A percentile compares a stretch with the other conserved stretches of the same genome.
Conservation (phyloP, 2,113 vertebrate genomes). For the Hemiprocne comata region DNA sequence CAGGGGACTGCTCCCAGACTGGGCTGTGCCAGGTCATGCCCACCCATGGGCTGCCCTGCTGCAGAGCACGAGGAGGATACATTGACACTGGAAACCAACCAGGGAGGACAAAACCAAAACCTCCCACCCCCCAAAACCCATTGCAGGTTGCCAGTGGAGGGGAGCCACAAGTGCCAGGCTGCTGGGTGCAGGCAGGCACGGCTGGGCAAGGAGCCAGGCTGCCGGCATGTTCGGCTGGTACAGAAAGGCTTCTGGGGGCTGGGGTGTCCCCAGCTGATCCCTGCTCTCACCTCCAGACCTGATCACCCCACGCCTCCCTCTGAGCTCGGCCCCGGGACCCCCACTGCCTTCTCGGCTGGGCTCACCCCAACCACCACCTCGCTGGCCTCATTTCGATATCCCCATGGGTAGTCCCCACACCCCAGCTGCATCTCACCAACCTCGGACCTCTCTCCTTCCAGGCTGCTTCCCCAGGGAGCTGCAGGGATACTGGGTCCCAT, state of each 20-base stretch:
- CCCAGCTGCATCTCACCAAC: background rate
- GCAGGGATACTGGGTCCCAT: fast-evolving
- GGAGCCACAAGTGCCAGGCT: fast-evolving
- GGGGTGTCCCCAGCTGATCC: background rate
- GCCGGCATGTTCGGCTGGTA: fast-evolving
- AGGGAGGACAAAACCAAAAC: background rate
- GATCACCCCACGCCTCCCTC: background rate
- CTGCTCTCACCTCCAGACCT: background rate
- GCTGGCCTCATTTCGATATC: fast-evolving
- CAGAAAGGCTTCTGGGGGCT: background rate
- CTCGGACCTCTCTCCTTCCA: background rate
- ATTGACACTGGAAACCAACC: fast-evolving
- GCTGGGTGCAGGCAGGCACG: fast-evolving
- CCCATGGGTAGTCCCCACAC: fast-evolving
- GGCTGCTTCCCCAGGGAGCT: background rate
- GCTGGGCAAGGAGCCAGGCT: background rate
- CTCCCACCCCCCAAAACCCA: background rate
- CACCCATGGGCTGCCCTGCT: background rate
- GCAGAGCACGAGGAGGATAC: background rate
- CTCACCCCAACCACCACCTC: background rate
- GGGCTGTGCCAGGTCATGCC: fast-evolving
- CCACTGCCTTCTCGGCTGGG: background rate
- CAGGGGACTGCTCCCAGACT: background rate
- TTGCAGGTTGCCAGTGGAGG: background rate
- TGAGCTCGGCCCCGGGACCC: background rate